phyloP scores from a whole-genome alignment of 2,797 vertebrate genomes.

The Xenops minutus region DNA sequence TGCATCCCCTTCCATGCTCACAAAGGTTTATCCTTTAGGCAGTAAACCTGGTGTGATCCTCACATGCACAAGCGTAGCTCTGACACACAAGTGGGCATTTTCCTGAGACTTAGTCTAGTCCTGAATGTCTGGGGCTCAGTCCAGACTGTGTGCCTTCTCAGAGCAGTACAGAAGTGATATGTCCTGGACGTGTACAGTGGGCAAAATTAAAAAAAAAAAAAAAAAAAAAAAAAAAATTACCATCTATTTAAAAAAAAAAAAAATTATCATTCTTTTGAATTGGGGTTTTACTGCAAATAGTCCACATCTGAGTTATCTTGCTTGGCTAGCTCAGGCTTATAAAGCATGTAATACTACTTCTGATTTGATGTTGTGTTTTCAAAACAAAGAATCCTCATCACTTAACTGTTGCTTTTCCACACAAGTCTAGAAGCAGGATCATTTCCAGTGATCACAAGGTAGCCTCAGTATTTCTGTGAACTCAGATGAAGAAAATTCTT shows the following conservation, averaged over 20 bases:
- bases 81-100: not conserved
- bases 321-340: not conserved
- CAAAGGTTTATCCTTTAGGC: not conserved
- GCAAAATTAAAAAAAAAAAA: not conserved
- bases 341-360: not conserved
- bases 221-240: not conserved
- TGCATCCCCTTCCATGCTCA: not conserved
- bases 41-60: not conserved
- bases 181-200: not conserved
- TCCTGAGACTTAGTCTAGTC: not conserved
- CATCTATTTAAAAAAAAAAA: not conserved
- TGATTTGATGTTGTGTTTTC: not conserved
- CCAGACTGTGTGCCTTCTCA: not conserved
- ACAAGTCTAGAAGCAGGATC: rapidly evolving
- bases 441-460: not conserved
- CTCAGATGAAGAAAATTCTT: not conserved
- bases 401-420: not conserved
- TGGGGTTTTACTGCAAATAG: not conserved
- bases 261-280: not conserved
- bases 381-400: not conserved
- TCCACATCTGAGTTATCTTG: not conserved
- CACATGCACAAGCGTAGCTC: rapidly evolving
- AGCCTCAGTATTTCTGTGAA: not conserved
- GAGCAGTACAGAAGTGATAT: not conserved
- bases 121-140: not conserved